These are phyloP conservation scores for Brevimyrus niger DNA, from an alignment of 2,113 vertebrate species.

Conservation along the genomic window DNA sequence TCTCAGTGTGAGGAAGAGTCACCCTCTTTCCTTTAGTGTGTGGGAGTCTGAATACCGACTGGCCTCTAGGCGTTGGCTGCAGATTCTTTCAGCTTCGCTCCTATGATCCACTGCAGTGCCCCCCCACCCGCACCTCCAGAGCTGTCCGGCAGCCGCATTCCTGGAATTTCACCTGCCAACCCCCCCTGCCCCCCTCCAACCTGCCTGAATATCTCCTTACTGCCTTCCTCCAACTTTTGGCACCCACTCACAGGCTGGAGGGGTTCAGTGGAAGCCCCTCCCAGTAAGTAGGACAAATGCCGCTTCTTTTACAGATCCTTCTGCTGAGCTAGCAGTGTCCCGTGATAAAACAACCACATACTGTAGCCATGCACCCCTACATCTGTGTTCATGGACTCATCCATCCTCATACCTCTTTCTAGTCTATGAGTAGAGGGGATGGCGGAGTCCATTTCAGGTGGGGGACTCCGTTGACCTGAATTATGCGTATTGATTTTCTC, in stretches of 20 bases:
- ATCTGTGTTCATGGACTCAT: neutral
- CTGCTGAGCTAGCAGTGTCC: neutral
- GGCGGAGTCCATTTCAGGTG: neutral
- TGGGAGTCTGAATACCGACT: neutral
- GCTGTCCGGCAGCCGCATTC: neutral
- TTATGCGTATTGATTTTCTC: neutral
- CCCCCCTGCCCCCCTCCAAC: neutral
- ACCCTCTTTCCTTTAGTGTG: neutral
- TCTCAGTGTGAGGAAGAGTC: neutral
- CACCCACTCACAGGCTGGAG: neutral
- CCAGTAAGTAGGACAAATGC: neutral
- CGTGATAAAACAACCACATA: neutral
- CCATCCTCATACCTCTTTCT: neutral
- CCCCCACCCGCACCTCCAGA: neutral
- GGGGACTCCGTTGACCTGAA: neutral
- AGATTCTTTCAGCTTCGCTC: neutral
- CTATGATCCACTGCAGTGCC: neutral
- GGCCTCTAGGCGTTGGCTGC: neutral
- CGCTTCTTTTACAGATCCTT: neutral
- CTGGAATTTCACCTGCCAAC: neutral
- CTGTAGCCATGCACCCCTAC: neutral
- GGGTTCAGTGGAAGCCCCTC: too few species aligned
- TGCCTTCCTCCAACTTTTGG: neutral
- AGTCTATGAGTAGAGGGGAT: neutral
- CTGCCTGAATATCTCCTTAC: neutral